Evolutionary conservation across 2,797 vertebrate genomes (phyloP).

Genomic region (Helicolenus hilgendorfi): DNA sequence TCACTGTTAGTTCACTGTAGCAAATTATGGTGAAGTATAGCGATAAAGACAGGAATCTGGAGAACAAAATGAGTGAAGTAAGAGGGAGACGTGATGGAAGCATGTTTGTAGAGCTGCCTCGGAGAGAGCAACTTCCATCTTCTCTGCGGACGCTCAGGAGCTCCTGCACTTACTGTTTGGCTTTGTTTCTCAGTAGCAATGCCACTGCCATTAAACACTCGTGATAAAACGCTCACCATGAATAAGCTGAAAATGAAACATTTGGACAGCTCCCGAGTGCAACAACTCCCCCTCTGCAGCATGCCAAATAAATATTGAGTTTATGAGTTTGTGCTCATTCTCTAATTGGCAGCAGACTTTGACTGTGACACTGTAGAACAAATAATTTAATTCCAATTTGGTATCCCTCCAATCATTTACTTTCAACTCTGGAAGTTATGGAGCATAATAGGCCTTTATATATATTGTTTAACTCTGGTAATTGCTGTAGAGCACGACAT

Average conservation of each 20-base stretch:
- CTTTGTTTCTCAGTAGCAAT: background rate
- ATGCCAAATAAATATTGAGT: constrained; percentile 72
- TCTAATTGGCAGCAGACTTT: constrained; percentile 81
- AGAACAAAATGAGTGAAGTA: background rate
- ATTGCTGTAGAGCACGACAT: background rate
- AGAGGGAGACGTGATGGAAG: background rate
- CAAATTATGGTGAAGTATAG: background rate
- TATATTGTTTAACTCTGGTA: constrained; percentile 26
- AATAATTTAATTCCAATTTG: constrained; percentile 77
- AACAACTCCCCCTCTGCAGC: constrained; percentile 25
- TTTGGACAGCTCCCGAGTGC: constrained; percentile 59
- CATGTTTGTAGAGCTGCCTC: background rate
- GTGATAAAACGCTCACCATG: constrained; percentile 44
- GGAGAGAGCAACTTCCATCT: background rate
- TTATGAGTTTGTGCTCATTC: constrained; percentile 79
- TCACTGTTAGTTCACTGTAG: background rate
- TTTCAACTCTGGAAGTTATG: constrained; percentile 34
- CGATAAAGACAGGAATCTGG: background rate
- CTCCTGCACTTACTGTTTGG: background rate
- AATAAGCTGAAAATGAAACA: constrained; percentile 71
- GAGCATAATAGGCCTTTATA: constrained; percentile 24
- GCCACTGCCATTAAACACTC: background rate
- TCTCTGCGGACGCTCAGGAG: background rate
- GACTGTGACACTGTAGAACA: constrained; percentile 57
- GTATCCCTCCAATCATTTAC: constrained; percentile 58